Evolutionary conservation across 2,888 invertebrate genomes (phyloP), one percentile per base, ranked within the genome.

Genomic region (Serrognathus titanus): DNA sequence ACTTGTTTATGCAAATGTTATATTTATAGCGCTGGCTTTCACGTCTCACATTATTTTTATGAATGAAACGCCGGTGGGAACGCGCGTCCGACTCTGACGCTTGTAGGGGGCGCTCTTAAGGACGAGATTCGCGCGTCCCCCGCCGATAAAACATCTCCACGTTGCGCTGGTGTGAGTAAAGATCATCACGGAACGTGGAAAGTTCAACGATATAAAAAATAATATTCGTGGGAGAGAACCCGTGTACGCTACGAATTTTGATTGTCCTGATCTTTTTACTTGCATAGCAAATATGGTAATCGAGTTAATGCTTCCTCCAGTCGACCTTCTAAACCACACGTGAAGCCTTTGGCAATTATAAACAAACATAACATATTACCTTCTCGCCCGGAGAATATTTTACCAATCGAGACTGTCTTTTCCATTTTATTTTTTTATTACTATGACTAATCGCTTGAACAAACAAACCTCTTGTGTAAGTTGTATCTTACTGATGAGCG

Each of bases 1-100:
- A 63, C 63, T 64, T 64, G 64, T 64, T 63, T 64, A 64, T 64
- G 64, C 64, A 64, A 64, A 64, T 64, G 11, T 40, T 41, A 51
- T 51, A 51, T 51, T 51, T 51, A 51, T 41, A 41, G 51, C 41
- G 51, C 41, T 41, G 51, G 12, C 43, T 43, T 43, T 43, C 43
- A 43, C 43, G 43, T 43, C 43, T 43, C 43, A 16, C 43, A 43
- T 43, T 43, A 43, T 49, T 49, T 35, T 49, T 36, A 49, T 49
- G 49, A 49, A 49, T 49, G 49, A 49, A 49, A 43, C 43, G 43
- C 16, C 49, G 16, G 16, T 9, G 38, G 11, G 9, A 20, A 36
- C 38, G 38, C 37, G 8, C 49, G 16, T 37, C 16, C 49, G 37
- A 37, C 20, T 35, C 16, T 16, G 20, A 11, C 49, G 11, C 11